Evolutionary conservation across 2,113 vertebrate species (phyloP).

Genomic region (Siphamia tubifer): DNA sequence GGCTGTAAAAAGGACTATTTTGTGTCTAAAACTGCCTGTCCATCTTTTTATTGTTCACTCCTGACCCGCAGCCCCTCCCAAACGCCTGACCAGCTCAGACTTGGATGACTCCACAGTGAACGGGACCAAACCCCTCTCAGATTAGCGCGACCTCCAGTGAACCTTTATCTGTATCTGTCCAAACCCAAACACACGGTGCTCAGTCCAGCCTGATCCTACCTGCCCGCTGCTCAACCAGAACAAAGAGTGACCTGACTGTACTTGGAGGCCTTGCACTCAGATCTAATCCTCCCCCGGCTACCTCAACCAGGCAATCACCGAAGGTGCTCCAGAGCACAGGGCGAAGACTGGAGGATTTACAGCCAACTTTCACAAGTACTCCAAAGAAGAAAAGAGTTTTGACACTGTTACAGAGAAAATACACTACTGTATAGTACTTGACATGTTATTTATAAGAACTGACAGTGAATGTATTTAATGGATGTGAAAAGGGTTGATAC

Average conservation of each 20-base stretch:
- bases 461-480: conserved; percentile 27
- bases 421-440: conserved; percentile 6
- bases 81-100: conserved; percentile 44
- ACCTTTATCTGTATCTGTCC: neutral
- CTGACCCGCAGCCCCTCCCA: conserved; percentile 44
- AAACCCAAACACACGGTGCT: conserved; percentile 7
- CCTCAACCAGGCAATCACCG: conserved; percentile 28
- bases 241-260: neutral
- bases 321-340: conserved; percentile 2
- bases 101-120: conserved; percentile 29
- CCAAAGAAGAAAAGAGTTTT: neutral
- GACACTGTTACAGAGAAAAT: conserved; percentile 4
- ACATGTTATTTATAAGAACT: conserved; percentile 32
- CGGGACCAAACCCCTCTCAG: conserved; percentile 1
- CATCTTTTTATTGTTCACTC: neutral
- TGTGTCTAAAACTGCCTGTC: neutral
- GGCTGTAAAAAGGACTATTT: neutral
- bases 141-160: conserved; percentile 22
- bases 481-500: neutral
- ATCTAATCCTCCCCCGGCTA: conserved; percentile 32
- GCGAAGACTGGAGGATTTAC: neutral
- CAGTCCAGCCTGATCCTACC: neutral
- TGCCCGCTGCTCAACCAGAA: conserved; percentile 17
- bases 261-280: neutral
- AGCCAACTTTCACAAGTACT: neutral